phyloP scores from a whole-genome alignment of 1,140 invertebrate genomes.

The Lanistes nyassanus region DNA sequence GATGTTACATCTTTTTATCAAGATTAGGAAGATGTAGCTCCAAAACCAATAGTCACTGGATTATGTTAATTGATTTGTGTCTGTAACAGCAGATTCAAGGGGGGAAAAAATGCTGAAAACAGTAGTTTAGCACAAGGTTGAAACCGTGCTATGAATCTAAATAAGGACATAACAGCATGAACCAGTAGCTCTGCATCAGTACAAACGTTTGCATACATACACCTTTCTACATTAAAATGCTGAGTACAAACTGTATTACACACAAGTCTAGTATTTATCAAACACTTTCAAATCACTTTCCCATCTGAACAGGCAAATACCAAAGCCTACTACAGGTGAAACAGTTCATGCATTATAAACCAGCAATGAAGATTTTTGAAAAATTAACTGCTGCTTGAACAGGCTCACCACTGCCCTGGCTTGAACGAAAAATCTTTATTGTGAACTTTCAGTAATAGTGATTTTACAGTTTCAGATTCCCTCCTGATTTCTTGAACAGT shows the following conservation, averaged over 20 bases:
- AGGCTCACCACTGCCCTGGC: conserved; percentile 49
- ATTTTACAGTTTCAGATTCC: conserved; percentile 45
- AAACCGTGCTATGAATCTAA: no score
- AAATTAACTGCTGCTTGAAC: background rate
- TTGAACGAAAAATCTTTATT: conserved; percentile 42
- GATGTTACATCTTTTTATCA: background rate
- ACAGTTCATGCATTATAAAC: no score
- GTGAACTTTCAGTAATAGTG: conserved; percentile 36
- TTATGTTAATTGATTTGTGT: no score
- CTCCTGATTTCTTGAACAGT: conserved; percentile 37
- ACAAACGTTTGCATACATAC: no score
- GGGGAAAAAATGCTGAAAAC: background rate
- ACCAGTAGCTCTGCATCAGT: no score
- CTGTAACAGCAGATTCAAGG: background rate
- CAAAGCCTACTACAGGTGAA: background rate
- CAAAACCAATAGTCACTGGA: background rate
- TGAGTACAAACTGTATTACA: background rate
- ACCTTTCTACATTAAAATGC: background rate
- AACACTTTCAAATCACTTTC: background rate
- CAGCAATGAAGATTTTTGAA: background rate
- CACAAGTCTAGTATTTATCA: background rate
- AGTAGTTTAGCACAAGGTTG: no score
- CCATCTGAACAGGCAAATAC: background rate
- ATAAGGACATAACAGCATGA: no score
- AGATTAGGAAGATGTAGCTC: background rate